Evolutionary conservation across 2,797 vertebrate species (phyloP).

Genomic region (Acanthiza pusilla): DNA sequence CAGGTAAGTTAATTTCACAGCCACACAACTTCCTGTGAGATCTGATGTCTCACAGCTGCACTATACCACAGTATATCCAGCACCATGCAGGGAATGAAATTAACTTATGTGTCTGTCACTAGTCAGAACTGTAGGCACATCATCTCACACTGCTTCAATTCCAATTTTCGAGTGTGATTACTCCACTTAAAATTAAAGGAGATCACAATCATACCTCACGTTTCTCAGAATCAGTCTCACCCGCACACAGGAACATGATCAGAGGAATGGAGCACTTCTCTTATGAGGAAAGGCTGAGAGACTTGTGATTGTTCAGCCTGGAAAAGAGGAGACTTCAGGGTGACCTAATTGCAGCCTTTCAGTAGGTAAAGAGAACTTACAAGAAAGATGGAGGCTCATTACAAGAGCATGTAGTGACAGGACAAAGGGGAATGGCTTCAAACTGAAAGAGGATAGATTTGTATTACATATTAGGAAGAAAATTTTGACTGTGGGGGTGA

Average conservation of each 20-base stretch:
- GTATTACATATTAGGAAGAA: neutral
- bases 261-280: neutral
- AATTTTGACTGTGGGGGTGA: neutral
- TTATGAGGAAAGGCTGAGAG: neutral
- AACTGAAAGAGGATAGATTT: neutral
- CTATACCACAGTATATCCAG: neutral
- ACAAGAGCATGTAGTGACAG: neutral
- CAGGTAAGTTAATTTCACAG: constrained; percentile 68
- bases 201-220: neutral
- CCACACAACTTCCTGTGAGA: constrained; percentile 24
- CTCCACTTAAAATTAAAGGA: neutral
- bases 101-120: neutral
- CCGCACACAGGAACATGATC: neutral
- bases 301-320: neutral
- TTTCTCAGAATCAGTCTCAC: neutral
- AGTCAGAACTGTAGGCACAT: neutral
- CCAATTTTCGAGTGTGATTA: neutral
- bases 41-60: constrained; percentile 8
- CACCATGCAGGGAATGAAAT: constrained; percentile 5
- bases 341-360: neutral
- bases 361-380: neutral
- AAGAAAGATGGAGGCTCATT: neutral
- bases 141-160: neutral
- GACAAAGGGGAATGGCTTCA: neutral
- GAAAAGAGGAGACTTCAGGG: neutral